Base-by-base conservation (phyloP, 1,140 invertebrate species). In the Drosophila micromelanica region DNA sequence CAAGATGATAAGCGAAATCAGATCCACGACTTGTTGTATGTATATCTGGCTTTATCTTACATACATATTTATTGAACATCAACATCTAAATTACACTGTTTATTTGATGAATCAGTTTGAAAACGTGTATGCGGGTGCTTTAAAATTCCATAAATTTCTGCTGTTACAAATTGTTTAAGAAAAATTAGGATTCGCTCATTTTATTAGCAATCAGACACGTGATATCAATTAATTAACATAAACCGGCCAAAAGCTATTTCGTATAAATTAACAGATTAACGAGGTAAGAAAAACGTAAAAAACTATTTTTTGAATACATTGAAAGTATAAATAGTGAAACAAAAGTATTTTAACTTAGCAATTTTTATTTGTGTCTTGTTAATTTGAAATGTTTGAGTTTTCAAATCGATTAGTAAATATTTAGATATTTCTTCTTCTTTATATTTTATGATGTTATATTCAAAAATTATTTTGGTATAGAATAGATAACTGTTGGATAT, bases 1-100 rank as follows among this genome's bases (percentile, higher is more conserved):
- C 40, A 57, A 45, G 13, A 23, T 45, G 27, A 32, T 57, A 43
- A 32, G 23, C 55, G 55, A 30, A 43, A 43, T 43, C 13, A 40
- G 23, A 43, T 20, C 38, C 15, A 54, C 0, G 35, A 2, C 11
- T 15, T 54, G 35, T 38, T n/a, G 7, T 23, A 11, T 23, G 38
- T 38, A n/a, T 55, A 20, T 49, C 11, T n/a, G 45, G 32, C 32
- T 35, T 35, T 35, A 35, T n/a, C 27, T 17, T 38, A 37, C 9
- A 37, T n/a, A n/a, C 35, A 35, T 23, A n/a, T 38, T 35, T 57
- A 52, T 37, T 69, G 2, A 7, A 60, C 45, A 72, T 52, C 11
- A 37, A 23, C 52, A 67, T 72, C 13, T 35, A 46, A 67, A 72
- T 72, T 57, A 30, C 23, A 8, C 17, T 45, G 46, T 54, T 69